Percentiles rank a stretch among this genome's conserved stretches.
Evolutionary conservation across 2,888 invertebrate genomes (phyloP).

Genomic region (Philereme vetulata): DNA sequence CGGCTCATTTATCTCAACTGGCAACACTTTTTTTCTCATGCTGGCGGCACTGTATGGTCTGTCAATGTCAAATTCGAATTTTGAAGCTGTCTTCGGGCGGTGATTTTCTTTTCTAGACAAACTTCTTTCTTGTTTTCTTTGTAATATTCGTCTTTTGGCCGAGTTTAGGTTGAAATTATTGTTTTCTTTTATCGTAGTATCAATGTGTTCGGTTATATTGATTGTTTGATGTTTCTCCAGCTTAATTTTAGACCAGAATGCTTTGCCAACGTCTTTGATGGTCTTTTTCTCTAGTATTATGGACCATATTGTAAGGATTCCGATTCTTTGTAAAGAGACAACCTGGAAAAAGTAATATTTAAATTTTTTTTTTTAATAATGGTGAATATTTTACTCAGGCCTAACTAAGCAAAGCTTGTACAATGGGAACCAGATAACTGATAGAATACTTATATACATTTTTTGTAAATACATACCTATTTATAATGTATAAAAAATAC

Average conservation of each 20-base stretch:
- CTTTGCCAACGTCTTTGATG: conserved; percentile 62
- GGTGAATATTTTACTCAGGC: too few species aligned
- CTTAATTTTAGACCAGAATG: conserved; percentile 70
- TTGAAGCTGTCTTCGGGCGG: conserved; percentile 56
- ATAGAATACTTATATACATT: too few species aligned
- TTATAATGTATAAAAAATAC: too few species aligned
- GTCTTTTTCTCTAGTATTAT: conserved; percentile 65
- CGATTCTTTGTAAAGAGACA: conserved; percentile 63
- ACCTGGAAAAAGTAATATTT: conserved; percentile 53
- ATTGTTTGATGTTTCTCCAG: conserved; percentile 64
- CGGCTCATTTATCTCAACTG: conserved; percentile 46
- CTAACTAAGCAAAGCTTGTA: too few species aligned
- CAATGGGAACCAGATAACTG: too few species aligned
- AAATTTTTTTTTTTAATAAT: too few species aligned
- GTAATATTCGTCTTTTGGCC: conserved; percentile 61
- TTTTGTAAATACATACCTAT: too few species aligned
- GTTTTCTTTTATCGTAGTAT: conserved; percentile 39
- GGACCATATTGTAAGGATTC: conserved; percentile 68
- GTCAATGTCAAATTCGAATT: conserved; percentile 52
- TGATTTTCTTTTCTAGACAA: conserved; percentile 44
- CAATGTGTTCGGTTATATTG: conserved; percentile 55
- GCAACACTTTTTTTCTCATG: conserved; percentile 47
- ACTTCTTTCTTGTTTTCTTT: conserved; percentile 55
- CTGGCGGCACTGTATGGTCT: conserved; percentile 64
- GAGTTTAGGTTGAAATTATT: conserved; percentile 62